Evolutionary conservation across 2,797 vertebrate species (phyloP), one percentile per base, ranked within the genome.

Genomic region (Cossypha dichroa): DNA sequence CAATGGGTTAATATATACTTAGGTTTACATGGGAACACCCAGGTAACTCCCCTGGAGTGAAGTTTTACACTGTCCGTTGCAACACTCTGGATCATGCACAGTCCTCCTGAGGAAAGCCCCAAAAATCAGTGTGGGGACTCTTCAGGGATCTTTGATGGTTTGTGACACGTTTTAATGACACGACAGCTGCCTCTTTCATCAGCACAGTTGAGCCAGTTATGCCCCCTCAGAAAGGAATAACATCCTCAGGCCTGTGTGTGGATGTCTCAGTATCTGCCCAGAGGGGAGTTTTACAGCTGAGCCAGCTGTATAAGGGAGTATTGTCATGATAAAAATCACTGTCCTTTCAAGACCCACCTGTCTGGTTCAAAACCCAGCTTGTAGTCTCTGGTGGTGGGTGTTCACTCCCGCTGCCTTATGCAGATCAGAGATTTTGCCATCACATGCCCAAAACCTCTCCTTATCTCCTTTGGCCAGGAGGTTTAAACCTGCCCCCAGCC

Each of bases 311-410:
- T 40, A 34, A 41, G 21, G 31, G 20, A 31, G 5, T 10, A 15
- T 2, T 62, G 8, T 9, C 8, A 10, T 55, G 7, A 48, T 22
- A 55, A 55, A 69, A 70, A 41, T 41, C 23, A 38, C 18, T 33
- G 25, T 49, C 28, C 15, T 54, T 83, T 63, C 29, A 63, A 33
- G 23, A 54, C 19, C 8, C n/a, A 38, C 11, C 15, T 40, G 5
- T 26, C 15, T 34, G 46, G 2, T 31, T 54, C 21, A 54, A 74
- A 74, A 48, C 6, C 15, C 46, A 40, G 12, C 2, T 52, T 38
- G 11, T 54, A 59, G 21, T 29, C 40, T 52, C 21, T 13, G 6
- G 7, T 14, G 14, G 8, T 28, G 7, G 12, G 4, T 0, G 0
- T 34, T 52, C 17, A 11, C 3, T 19, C 13, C 11, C 29, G 52